These are phyloP conservation scores for Pristionchus entomophagus DNA, from an alignment of 2,888 invertebrate species.

Conservation along the genomic window DNA sequence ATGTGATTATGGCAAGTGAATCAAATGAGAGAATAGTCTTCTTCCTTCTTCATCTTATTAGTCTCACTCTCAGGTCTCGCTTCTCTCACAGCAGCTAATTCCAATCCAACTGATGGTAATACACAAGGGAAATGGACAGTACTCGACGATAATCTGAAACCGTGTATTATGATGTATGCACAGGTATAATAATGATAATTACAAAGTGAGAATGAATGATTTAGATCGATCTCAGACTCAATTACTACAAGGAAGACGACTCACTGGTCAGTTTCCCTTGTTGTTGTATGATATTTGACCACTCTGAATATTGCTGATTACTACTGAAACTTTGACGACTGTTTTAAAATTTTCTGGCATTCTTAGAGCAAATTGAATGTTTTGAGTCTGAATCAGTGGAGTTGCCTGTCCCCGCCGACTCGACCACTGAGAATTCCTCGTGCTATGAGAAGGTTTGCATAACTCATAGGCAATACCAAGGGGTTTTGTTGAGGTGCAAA, in stretches of 20 bases:
- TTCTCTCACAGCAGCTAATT: neutral
- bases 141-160: neutral
- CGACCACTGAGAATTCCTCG: neutral
- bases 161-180: constrained; percentile 37
- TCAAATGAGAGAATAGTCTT: too few relatives aligned
- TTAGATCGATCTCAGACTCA: neutral
- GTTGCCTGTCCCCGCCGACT: neutral
- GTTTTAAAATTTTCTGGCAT: too few relatives aligned
- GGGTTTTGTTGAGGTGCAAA: neutral
- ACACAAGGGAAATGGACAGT: constrained; percentile 1
- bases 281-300: neutral
- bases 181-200: neutral
- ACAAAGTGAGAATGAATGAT: neutral
- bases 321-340: too few relatives aligned
- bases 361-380: too few relatives aligned
- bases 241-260: neutral
- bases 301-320: too few relatives aligned
- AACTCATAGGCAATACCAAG: neutral
- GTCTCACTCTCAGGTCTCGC: neutral
- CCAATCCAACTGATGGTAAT: neutral
- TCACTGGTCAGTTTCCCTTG: neutral
- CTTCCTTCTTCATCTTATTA: neutral
- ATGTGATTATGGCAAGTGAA: too few relatives aligned
- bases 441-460: neutral
- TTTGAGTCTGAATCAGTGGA: neutral